Evolutionary conservation across 2,113 vertebrate species (phyloP), one percentile per base, ranked within the genome.

Genomic region (Psittacara wagleri): DNA sequence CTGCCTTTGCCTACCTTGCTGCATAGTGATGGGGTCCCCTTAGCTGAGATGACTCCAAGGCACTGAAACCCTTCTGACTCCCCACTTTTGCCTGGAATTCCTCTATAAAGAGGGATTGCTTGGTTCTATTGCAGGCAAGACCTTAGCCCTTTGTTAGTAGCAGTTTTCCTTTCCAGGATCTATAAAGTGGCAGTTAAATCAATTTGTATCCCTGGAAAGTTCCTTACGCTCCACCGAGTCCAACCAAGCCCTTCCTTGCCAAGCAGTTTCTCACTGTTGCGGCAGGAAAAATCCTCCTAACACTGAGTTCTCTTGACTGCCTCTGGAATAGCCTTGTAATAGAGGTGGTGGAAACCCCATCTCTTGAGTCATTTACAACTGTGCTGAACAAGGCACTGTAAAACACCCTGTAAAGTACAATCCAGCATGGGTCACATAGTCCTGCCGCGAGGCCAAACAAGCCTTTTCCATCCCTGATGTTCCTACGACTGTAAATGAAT

Each of bases 161-260:
- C 57, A 73, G 49, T 72, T 87, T 87, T 91, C 74, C 66, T 89
- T 94, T 89, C 91, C 83, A 94, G 86, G 57, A 85, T 77, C 66
- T 77, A 72, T 55, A 85, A 94, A 87, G 66, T 41, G 61, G 35
- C 49, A 94, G 41, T 84, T 68, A 94, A 95, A 95, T 86, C 66
- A 69, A 61, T 92, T 69, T 76, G 67, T 49, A 59, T 69, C 77
- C 87, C 85, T 96, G 87, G 95, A 95, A 95, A 83, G 77, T 88
- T 92, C 77, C 69, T 84, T 62, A 23, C 0, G 0, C 68, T 95
- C 73, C 74, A 66, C 31, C 0, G 1, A 76, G 76, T 90, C 91
- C 92, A 95, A 75, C 72, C 63, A 43, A 92, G 59, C 28, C 28
- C 51, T 49, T 66, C 43, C 63, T 87, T 96, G 95, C 94, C 94